Conservation (phyloP, 1,140 invertebrate species). For the Laupala kohalensis region DNA sequence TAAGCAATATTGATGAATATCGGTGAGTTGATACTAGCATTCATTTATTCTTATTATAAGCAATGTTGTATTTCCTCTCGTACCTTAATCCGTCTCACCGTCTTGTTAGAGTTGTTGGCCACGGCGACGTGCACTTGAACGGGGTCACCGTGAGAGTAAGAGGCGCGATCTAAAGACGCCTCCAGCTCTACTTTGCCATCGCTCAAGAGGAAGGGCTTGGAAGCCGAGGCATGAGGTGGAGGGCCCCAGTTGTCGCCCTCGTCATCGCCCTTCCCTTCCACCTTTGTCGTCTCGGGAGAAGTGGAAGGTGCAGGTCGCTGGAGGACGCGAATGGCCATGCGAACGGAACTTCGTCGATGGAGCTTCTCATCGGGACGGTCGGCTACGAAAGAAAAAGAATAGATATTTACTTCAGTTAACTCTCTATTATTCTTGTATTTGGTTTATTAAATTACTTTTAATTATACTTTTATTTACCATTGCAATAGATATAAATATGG, state of each 20-base stretch:
- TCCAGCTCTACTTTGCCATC: slow-evolving; percentile 60
- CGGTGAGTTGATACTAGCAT: too few relatives aligned
- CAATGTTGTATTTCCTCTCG: too few relatives aligned
- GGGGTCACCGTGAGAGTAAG: slow-evolving; percentile 84
- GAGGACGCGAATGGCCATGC: slow-evolving; percentile 66
- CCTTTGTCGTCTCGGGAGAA: not conserved
- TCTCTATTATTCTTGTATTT: not conserved
- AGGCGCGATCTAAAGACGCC: slow-evolving; percentile 83
- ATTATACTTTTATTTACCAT: too few relatives aligned
- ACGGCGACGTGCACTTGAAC: slow-evolving; percentile 78
- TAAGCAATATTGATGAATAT: too few relatives aligned
- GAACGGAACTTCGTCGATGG: slow-evolving; percentile 56
- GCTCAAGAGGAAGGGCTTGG: slow-evolving; percentile 46
- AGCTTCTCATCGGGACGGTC: slow-evolving; percentile 62
- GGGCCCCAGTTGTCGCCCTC: too few relatives aligned
- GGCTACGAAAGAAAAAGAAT: slow-evolving; percentile 33
- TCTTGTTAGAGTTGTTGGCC: slow-evolving; percentile 89
- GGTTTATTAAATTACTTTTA: not conserved
- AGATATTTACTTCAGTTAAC: too few relatives aligned
- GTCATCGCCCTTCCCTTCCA: too few relatives aligned
- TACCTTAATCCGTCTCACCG: slow-evolving; percentile 83
- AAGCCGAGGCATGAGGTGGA: slow-evolving; percentile 31
- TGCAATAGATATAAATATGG: too few relatives aligned
- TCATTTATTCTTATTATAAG: too few relatives aligned
- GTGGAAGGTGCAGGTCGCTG: slow-evolving; percentile 28